phyloP scores from a whole-genome alignment of 2,113 vertebrate species.

The Ariopsis seemanni region DNA sequence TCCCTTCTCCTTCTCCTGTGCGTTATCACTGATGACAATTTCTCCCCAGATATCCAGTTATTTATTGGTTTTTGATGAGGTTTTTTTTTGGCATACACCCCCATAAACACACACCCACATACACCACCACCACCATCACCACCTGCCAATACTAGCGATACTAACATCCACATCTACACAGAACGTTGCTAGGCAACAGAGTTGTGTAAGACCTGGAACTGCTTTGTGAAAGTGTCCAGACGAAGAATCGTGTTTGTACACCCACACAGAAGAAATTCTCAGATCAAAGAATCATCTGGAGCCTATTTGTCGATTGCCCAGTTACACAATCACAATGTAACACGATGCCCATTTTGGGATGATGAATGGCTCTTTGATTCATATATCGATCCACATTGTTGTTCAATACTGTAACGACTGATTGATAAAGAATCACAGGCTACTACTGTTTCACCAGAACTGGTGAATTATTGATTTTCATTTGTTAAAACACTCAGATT shows the following conservation, averaged over 20 bases:
- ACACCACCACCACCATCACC: conserved; percentile 14
- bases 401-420: background rate
- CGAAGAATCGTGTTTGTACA: conserved; percentile 17
- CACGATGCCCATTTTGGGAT: background rate
- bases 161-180: conserved; percentile 67
- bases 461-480: background rate
- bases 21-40: background rate
- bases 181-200: conserved; percentile 84
- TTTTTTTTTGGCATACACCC: background rate
- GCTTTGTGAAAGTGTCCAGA: conserved; percentile 60
- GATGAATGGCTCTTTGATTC: background rate
- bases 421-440: background rate
- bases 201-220: conserved; percentile 69
- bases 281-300: background rate
- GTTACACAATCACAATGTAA: background rate
- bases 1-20: conserved; percentile 1
- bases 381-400: background rate
- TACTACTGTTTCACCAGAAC: background rate
- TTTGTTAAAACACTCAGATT: background rate
- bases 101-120: conserved; percentile 18
- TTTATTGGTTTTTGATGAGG: conserved; percentile 12
- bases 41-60: background rate
- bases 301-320: background rate
- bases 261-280: conserved; percentile 1
- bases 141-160: conserved; percentile 33